Conservation (phyloP, 1,140 invertebrate species). For the Archegozetes longisetosus region DNA sequence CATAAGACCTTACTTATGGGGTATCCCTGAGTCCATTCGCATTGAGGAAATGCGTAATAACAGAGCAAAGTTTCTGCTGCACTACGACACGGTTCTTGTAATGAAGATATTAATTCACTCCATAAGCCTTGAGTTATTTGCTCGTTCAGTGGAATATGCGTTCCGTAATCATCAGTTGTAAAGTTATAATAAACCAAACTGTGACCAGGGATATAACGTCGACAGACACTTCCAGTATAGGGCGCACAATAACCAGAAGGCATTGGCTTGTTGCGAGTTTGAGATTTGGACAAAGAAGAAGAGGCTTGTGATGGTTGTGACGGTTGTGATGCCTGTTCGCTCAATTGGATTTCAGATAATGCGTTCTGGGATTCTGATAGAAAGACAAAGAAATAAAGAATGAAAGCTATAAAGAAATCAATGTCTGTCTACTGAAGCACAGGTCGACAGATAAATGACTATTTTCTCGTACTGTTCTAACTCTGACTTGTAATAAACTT, state of each 20-base stretch:
- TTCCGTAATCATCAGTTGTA: slow-evolving; percentile 29
- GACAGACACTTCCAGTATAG: slow-evolving; percentile 76
- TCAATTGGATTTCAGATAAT: slow-evolving; percentile 5
- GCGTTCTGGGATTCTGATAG: neutral
- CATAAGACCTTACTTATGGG: slow-evolving; percentile 36
- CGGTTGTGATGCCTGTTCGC: neutral
- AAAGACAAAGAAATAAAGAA: too few species aligned
- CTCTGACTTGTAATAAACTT: too few species aligned
- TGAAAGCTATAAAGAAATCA: too few species aligned
- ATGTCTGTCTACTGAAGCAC: too few species aligned
- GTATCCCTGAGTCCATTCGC: slow-evolving; percentile 36
- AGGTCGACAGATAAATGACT: too few species aligned
- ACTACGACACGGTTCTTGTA: slow-evolving; percentile 60
- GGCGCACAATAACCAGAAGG: slow-evolving; percentile 54
- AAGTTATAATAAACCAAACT: slow-evolving; percentile 65
- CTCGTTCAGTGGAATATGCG: slow-evolving; percentile 61
- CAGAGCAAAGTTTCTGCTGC: slow-evolving; percentile 76
- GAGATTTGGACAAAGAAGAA: neutral
- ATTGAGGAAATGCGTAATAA: slow-evolving; percentile 77
- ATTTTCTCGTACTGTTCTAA: too few species aligned
- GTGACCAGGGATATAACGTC: slow-evolving; percentile 49
- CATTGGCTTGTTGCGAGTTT: neutral
- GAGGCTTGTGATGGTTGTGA: slow-evolving; percentile 23
- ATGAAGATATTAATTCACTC: slow-evolving; percentile 60
- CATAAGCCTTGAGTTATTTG: slow-evolving; percentile 60